Conservation (phyloP, 30 jellyfish, hydroid and myxozoan species). For the Turritopsis rubra region DNA sequence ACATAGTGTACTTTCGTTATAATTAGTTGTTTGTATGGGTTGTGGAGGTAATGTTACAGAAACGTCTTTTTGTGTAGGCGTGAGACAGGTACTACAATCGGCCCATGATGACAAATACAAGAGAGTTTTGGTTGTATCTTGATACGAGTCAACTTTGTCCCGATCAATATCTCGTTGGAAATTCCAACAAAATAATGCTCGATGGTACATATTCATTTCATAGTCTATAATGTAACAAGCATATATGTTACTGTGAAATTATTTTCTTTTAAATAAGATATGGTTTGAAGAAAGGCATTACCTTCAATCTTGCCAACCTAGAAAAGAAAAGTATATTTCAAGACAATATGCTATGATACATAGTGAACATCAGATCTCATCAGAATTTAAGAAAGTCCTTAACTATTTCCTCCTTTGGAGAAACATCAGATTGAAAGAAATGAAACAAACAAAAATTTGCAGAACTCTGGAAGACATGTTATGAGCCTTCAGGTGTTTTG, state of each 20-base stretch:
- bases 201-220: slow-evolving; percentile 89
- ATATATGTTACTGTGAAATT: slow-evolving; percentile 25
- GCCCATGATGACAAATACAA: slow-evolving; percentile 17
- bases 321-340: neutral
- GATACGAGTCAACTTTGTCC: slow-evolving; percentile 53
- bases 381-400: too few species aligned
- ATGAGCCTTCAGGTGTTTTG: too few species aligned
- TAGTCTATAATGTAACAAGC: neutral
- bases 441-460: too few species aligned
- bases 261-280: slow-evolving; percentile 23
- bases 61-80: slow-evolving; percentile 5
- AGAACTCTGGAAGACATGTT: too few species aligned
- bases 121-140: neutral
- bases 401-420: too few species aligned
- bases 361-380: too few species aligned
- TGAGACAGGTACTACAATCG: neutral
- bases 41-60: slow-evolving; percentile 32
- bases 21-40: slow-evolving; percentile 66
- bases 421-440: too few species aligned
- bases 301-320: neutral
- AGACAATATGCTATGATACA: neutral
- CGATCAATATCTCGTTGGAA: slow-evolving; percentile 93
- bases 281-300: neutral
- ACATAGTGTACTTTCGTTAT: slow-evolving; percentile 47
- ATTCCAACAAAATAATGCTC: slow-evolving; percentile 90